phyloP scores from a whole-genome alignment of 2,888 invertebrate genomes.

The Macaria liturata region DNA sequence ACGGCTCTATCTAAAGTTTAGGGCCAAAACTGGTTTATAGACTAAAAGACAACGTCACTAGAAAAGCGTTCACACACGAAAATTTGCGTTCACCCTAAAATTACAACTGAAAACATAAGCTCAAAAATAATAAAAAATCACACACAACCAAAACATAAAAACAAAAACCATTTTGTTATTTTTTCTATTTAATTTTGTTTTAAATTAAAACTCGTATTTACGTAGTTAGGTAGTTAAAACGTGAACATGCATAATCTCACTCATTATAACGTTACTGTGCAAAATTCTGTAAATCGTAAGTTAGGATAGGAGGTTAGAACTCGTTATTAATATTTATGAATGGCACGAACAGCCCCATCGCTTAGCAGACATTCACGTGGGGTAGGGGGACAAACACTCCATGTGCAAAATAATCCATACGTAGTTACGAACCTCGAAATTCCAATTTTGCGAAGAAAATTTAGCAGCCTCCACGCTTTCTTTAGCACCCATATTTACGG shows the following conservation, averaged over 20 bases:
- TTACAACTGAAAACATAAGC: slow-evolving; percentile 14
- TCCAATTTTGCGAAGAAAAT: slow-evolving; percentile 92
- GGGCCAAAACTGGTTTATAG: no score
- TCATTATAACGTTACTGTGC: slow-evolving; percentile 63
- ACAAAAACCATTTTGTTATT: background rate
- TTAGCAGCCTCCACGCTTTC: slow-evolving; percentile 92
- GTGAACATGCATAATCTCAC: slow-evolving; percentile 70
- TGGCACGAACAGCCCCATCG: slow-evolving; percentile 50
- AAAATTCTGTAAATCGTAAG: slow-evolving; percentile 33
- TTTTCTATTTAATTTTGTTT: slow-evolving; percentile 18
- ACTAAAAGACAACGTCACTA: background rate
- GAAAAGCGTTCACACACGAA: slow-evolving; percentile 7
- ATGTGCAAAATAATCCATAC: slow-evolving; percentile 80
- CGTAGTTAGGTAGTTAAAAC: slow-evolving; percentile 25
- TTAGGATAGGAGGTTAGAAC: slow-evolving; percentile 14
- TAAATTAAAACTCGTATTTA: slow-evolving; percentile 8
- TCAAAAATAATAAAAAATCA: slow-evolving; percentile 33
- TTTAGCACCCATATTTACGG: slow-evolving; percentile 89
- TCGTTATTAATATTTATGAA: slow-evolving; percentile 29
- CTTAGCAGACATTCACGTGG: slow-evolving; percentile 73
- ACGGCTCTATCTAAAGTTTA: no score
- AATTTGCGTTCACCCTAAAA: slow-evolving; percentile 8
- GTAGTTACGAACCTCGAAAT: slow-evolving; percentile 88
- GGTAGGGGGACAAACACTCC: slow-evolving; percentile 78
- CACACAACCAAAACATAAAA: slow-evolving; percentile 20